Evolutionary conservation across 2,888 invertebrate genomes (phyloP).

Genomic region (Tigriopus californicus): DNA sequence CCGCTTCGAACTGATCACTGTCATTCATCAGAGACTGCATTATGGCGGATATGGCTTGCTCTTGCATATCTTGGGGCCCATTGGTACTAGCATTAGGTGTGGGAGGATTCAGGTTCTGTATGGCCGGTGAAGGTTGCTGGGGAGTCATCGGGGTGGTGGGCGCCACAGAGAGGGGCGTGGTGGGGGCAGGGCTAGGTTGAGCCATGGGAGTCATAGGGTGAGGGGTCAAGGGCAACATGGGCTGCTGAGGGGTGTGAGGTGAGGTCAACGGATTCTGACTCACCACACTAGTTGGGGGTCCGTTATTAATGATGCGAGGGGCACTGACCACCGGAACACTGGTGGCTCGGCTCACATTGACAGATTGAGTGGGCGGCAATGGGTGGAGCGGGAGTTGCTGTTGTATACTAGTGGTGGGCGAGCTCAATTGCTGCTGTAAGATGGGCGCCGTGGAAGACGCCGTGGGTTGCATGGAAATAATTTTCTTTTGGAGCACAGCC

Average conservation of each 20-base stretch:
- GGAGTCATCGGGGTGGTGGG: no score
- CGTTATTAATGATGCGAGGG: conserved; percentile 22
- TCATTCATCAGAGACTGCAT: conserved; percentile 12
- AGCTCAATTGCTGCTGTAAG: neutral
- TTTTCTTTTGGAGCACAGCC: no score
- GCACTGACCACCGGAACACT: no score
- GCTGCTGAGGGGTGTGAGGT: neutral
- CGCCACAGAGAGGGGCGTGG: no score
- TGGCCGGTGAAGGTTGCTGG: neutral
- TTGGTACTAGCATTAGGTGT: neutral
- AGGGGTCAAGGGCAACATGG: neutral
- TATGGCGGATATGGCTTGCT: conserved; percentile 13
- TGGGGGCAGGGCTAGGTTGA: neutral
- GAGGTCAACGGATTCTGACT: neutral
- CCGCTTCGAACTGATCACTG: conserved; percentile 9
- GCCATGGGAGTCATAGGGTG: neutral
- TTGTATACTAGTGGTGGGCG: conserved; percentile 9
- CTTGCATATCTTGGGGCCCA: neutral
- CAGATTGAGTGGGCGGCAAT: conserved; percentile 34
- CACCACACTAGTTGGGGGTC: neutral
- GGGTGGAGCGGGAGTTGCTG: conserved; percentile 18
- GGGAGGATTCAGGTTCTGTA: neutral
- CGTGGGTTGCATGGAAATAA: neutral
- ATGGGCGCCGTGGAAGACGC: neutral
- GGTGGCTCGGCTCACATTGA: no score